A percentile compares a stretch with the other conserved stretches of the same genome.
Evolutionary conservation across 2,797 vertebrate genomes (phyloP).

Genomic region (Odontamblyopus rebecca): DNA sequence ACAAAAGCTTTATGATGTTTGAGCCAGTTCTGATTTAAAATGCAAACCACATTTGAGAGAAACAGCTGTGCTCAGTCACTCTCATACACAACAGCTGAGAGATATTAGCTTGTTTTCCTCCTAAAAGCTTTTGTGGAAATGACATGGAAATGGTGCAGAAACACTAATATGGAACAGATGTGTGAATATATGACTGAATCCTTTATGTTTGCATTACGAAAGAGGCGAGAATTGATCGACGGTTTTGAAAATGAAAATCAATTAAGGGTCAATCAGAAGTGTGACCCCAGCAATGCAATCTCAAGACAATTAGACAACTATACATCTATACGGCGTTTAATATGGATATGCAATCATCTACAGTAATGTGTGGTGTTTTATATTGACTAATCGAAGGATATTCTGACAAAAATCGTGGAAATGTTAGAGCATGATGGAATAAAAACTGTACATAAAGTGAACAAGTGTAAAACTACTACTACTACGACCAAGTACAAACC

Average conservation of each 20-base stretch:
- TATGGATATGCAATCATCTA: not conserved
- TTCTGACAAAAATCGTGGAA: no score
- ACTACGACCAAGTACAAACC: no score
- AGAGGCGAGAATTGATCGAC: constrained; percentile 13
- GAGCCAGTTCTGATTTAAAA: not conserved
- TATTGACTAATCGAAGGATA: not conserved
- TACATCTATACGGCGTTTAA: not conserved
- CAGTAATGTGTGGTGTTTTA: not conserved
- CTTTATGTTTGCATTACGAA: not conserved
- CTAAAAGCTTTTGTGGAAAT: not conserved
- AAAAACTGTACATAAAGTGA: no score
- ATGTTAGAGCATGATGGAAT: no score
- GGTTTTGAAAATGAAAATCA: constrained; percentile 14
- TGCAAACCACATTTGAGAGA: not conserved
- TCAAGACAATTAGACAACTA: not conserved
- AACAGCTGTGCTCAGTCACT: constrained; percentile 17
- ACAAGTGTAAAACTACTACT: no score
- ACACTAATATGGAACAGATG: not conserved
- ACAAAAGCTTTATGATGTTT: not conserved
- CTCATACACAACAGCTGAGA: not conserved
- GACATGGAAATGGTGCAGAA: constrained; percentile 2
- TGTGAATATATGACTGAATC: not conserved
- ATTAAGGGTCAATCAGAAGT: not conserved
- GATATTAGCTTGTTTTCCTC: constrained; percentile 11
- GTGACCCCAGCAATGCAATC: constrained; percentile 8